Evolutionary conservation across 2,797 vertebrate species (phyloP).

Genomic region (Ctenopoma multispine): DNA sequence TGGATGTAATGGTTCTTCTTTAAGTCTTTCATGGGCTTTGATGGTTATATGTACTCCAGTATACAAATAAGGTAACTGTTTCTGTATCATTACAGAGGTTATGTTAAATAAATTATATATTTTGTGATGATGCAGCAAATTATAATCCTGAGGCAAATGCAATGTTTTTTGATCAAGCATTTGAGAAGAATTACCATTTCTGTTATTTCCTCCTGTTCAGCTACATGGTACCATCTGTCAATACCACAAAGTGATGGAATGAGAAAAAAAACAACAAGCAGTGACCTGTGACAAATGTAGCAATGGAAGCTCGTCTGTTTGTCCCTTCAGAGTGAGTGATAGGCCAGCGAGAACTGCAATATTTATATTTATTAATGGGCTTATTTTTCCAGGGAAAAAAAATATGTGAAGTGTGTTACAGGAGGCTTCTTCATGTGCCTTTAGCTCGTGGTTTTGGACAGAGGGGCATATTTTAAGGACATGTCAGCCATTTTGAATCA

Average conservation of each 20-base stretch:
- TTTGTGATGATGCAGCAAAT: constrained; percentile 54
- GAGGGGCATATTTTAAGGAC: constrained; percentile 28
- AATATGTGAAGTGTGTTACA: constrained; percentile 38
- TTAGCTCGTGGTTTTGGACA: constrained; percentile 59
- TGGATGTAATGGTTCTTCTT: constrained; percentile 58
- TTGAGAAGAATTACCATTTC: constrained; percentile 33
- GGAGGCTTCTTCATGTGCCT: constrained; percentile 80
- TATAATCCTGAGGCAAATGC: constrained; percentile 32
- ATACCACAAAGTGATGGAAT: constrained; percentile 29
- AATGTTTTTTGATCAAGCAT: constrained; percentile 25
- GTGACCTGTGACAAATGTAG: constrained; percentile 74
- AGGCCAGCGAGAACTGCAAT: constrained; percentile 44
- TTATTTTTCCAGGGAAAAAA: constrained; percentile 33
- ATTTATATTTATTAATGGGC: constrained; percentile 35
- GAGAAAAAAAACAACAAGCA: constrained; percentile 21
- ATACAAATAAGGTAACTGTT: constrained; percentile 54
- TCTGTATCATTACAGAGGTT: constrained; percentile 59
- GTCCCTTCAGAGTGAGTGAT: constrained; percentile 18
- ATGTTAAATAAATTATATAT: constrained; percentile 46
- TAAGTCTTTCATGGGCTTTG: constrained; percentile 57
- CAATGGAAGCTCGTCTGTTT: constrained; percentile 57
- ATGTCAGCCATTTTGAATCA: constrained; percentile 53
- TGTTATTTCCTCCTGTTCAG: constrained; percentile 46
- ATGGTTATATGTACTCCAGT: constrained; percentile 62
- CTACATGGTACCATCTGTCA: constrained; percentile 38